These are phyloP conservation scores for Neria commutata DNA, from an alignment of 2,888 invertebrate species.

Conservation along the genomic window DNA sequence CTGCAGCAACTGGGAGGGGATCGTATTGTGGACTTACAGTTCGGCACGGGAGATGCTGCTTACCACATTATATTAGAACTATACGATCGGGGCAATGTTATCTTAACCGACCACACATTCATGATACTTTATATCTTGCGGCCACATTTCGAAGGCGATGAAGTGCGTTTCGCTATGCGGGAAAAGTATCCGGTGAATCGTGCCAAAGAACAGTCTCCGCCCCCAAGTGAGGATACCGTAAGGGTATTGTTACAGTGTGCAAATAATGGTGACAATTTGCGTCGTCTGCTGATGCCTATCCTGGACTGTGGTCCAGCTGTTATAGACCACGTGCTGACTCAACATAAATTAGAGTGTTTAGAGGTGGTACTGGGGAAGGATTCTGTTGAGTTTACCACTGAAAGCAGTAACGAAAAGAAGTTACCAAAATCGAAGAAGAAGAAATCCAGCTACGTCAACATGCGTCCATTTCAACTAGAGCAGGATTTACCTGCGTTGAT, in stretches of 20 bases:
- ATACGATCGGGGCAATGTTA: constrained; percentile 94
- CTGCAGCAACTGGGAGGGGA: constrained; percentile 89
- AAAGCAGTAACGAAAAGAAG: constrained; percentile 33
- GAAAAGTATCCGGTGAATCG: constrained; percentile 87
- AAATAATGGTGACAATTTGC: constrained; percentile 77
- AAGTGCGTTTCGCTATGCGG: constrained; percentile 85
- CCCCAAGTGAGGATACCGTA: constrained; percentile 65
- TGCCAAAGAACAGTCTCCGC: constrained; percentile 68
- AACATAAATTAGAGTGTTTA: constrained; percentile 70
- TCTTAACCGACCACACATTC: constrained; percentile 89
- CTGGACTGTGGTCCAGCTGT: constrained; percentile 90
- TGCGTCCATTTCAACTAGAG: constrained; percentile 65
- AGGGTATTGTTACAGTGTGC: constrained; percentile 68
- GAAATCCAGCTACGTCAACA: not conserved
- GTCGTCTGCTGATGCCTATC: constrained; percentile 81
- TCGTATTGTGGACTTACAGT: constrained; percentile 92
- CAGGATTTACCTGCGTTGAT: constrained; percentile 69
- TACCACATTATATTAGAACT: constrained; percentile 95
- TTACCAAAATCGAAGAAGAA: constrained; percentile 39
- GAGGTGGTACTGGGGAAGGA: not conserved
- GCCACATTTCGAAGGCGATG: constrained; percentile 90
- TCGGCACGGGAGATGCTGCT: constrained; percentile 90
- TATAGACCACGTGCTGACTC: constrained; percentile 86
- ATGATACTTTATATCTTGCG: constrained; percentile 91
- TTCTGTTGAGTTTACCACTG: no score